phyloP scores from a whole-genome alignment of 2,797 vertebrate species.

The Callimico goeldii region DNA sequence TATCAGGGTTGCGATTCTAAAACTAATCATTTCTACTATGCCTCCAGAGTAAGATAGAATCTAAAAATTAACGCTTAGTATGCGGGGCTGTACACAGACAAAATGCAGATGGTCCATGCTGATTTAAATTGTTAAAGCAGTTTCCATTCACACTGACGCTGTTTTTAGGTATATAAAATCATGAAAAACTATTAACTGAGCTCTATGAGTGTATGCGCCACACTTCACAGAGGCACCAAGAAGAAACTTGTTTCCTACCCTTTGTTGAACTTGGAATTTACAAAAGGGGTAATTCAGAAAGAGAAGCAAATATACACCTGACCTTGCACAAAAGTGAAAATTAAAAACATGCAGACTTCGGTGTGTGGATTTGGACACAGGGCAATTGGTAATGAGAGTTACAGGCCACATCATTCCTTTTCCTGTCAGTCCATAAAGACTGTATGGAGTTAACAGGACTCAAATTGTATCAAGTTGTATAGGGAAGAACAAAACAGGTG shows the following conservation, averaged over 20 bases:
- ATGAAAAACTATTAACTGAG: conserved; percentile 33
- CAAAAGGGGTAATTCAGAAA: not conserved
- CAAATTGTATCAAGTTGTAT: not conserved
- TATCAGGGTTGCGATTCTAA: conserved; percentile 86
- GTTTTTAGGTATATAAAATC: not conserved
- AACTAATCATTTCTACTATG: conserved; percentile 85
- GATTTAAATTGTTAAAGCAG: conserved; percentile 26
- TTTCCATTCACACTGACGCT: not conserved
- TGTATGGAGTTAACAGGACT: not conserved
- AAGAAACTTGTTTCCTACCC: not conserved
- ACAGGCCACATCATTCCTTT: not conserved
- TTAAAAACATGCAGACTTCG: not conserved
- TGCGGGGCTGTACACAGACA: conserved; percentile 72
- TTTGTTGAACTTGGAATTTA: not conserved
- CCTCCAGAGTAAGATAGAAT: conserved; percentile 82
- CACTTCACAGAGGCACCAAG: not conserved
- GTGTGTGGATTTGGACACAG: not conserved
- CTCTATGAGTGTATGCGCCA: not conserved
- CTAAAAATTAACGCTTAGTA: conserved; percentile 85
- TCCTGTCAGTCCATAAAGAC: not conserved
- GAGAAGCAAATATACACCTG: not conserved
- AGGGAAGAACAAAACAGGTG: not conserved
- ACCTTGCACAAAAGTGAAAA: not conserved
- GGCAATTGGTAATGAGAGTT: not conserved
- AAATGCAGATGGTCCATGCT: conserved; percentile 49